Percentiles rank a stretch among this genome's conserved stretches.
Evolutionary conservation across 2,888 invertebrate genomes (phyloP).

Genomic region (Watsonalla cultraria): DNA sequence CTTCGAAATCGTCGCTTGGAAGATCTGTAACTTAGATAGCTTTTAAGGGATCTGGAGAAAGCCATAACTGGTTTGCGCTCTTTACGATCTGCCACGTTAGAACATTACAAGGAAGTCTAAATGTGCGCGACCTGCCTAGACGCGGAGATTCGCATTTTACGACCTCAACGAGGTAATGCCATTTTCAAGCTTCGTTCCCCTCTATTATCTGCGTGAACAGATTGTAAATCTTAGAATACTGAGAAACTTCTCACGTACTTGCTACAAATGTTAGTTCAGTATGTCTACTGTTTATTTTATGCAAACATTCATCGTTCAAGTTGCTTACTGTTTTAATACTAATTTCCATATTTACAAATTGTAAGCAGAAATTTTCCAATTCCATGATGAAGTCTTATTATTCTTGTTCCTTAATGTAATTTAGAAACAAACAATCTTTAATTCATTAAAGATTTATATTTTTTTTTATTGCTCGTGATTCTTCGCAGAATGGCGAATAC

Average conservation of each 20-base stretch:
- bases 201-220: conserved; percentile 46
- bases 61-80: conserved; percentile 16
- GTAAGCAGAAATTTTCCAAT: no score
- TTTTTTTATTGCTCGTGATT: background rate
- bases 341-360: no score
- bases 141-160: conserved; percentile 38
- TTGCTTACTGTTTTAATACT: background rate
- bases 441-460: conserved; percentile 2
- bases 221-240: conserved; percentile 35
- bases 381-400: no score
- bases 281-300: background rate
- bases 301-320: background rate
- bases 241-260: conserved; percentile 33
- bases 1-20: conserved; percentile 2
- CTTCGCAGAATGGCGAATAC: background rate
- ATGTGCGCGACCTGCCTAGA: conserved; percentile 33
- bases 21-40: conserved; percentile 17
- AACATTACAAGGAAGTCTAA: conserved; percentile 33
- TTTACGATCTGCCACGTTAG: conserved; percentile 22
- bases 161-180: conserved; percentile 40
- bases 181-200: conserved; percentile 43
- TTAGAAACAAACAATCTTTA: no score
- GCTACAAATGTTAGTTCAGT: conserved; percentile 16
- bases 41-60: conserved; percentile 18
- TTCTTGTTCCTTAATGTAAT: no score